These are phyloP conservation scores for Endomychus coccineus DNA, from an alignment of 2,888 invertebrate genomes.

Conservation along the genomic window DNA sequence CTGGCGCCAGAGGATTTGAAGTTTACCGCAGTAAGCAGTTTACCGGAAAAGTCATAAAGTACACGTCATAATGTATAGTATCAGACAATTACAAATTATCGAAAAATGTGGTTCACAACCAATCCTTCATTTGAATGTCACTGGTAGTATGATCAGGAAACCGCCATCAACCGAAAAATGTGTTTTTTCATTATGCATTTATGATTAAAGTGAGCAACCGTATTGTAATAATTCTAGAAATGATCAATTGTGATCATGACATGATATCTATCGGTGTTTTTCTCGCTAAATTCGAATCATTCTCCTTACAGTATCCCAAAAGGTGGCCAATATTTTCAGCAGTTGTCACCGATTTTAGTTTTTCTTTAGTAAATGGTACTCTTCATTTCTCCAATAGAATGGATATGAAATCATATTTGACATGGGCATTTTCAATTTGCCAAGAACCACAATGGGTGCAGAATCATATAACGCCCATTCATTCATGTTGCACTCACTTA, in stretches of 20 bases:
- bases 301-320: background rate
- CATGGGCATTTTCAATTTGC: background rate
- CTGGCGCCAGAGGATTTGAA: no score
- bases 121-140: slow-evolving; percentile 5
- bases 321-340: slow-evolving; percentile 1
- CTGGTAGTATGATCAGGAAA: slow-evolving; percentile 3
- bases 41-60: no score
- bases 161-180: slow-evolving; percentile 1
- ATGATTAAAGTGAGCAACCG: background rate
- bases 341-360: slow-evolving; percentile 4
- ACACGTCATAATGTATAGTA: no score
- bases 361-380: slow-evolving; percentile 4
- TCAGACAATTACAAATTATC: slow-evolving; percentile 3
- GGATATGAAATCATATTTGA: slow-evolving; percentile 4
- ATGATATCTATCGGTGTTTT: slow-evolving; percentile 2
- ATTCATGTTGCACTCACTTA: slow-evolving; percentile 3
- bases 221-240: background rate
- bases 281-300: slow-evolving; percentile 3
- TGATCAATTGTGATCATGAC: slow-evolving; percentile 5
- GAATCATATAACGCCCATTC: background rate
- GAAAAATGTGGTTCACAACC: no score
- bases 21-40: no score
- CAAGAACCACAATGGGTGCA: background rate
- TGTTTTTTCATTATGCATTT: slow-evolving; percentile 5
- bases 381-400: slow-evolving; percentile 1